phyloP scores from a whole-genome alignment of 1,140 invertebrate genomes.

The Sycophila sp. region DNA sequence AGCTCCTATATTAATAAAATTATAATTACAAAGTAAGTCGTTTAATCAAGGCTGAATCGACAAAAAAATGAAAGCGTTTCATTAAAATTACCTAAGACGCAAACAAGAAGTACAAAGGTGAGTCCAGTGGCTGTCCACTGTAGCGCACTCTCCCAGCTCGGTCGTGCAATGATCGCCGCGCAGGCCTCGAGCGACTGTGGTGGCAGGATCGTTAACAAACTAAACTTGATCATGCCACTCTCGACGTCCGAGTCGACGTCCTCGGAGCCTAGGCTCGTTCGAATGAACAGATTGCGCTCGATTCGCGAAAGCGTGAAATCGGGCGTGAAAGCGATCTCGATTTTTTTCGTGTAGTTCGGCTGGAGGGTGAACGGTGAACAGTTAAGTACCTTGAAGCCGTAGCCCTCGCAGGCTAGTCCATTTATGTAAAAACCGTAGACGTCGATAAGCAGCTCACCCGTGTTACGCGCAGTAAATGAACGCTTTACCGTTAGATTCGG shows the following conservation, averaged over 20 bases:
- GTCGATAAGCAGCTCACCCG: conserved; percentile 83
- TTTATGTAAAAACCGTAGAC: conserved; percentile 83
- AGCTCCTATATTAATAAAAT: conserved; percentile 63
- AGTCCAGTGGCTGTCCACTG: conserved; percentile 75
- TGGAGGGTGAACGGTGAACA: conserved; percentile 83
- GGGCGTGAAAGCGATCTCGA: conserved; percentile 92
- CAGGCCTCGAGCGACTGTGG: conserved; percentile 80
- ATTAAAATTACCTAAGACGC: conserved; percentile 52
- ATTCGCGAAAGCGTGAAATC: conserved; percentile 90
- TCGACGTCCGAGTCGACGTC: background rate
- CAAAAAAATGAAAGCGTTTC: background rate
- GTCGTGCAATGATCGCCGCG: conserved; percentile 76
- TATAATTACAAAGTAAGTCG: background rate
- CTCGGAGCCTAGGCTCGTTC: conserved; percentile 67
- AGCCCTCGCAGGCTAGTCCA: conserved; percentile 81
- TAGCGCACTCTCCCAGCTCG: conserved; percentile 81
- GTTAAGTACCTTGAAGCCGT: conserved; percentile 87
- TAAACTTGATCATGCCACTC: conserved; percentile 54
- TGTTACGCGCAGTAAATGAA: conserved; percentile 89
- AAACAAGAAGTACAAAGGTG: conserved; percentile 73
- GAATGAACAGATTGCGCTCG: conserved; percentile 71
- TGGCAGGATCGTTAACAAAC: conserved; percentile 84
- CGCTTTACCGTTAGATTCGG: conserved; percentile 83
- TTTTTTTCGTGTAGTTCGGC: conserved; percentile 84
- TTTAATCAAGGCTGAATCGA: too few species aligned